Evolutionary conservation across 2,888 invertebrate species (phyloP), one percentile per base, ranked within the genome.

Genomic region (Drosophila nr. medialis): DNA sequence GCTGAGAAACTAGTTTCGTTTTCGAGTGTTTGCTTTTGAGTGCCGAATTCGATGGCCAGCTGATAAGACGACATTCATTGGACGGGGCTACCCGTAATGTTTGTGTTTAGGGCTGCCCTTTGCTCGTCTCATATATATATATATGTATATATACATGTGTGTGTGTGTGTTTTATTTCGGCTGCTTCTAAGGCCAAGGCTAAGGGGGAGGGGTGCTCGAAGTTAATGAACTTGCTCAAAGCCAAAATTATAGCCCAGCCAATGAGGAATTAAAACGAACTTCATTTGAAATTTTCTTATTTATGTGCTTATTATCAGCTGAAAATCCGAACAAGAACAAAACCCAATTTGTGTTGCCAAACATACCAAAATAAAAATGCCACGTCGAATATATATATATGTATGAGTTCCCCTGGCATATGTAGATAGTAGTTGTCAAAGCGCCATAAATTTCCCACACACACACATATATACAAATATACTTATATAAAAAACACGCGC

Each of bases 401-500:
- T 27, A 49, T 42, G 3, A 30, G 30, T 21, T 11, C 27, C 15
- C 13, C 21, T 50, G 36, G 7, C 15, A 40, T 15, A 55, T 55
- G 32, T 21, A 55, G 61, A 45, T 53, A 40, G 15, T 27, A 24
- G 38, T 29, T 45, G 42, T 21, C 34, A 58, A 59, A 34, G 32
- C 30, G 50, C 64, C 48, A 77, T 60, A 66, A 38, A 66, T 56
- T 69, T 74, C 54, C 59, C 63, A 60, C 53, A 64, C 30, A 64
- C 30, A 72, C 18, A 68, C 4, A 54, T 29, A 21, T 36, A 51
- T n/a, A 62, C 6, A 51, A 24, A 38, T 45, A 64, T 49, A 65
- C 64, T 50, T 54, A 56, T 59, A 53, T 64, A 55, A 56, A 66
- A 72, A 76, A 72, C 84, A 85, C 89, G 79, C 81, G 89, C 72